Percentiles rank a stretch among this genome's conserved stretches.
Conservation (phyloP, 1,140 invertebrate genomes). For the Drosophila tsacasi region DNA sequence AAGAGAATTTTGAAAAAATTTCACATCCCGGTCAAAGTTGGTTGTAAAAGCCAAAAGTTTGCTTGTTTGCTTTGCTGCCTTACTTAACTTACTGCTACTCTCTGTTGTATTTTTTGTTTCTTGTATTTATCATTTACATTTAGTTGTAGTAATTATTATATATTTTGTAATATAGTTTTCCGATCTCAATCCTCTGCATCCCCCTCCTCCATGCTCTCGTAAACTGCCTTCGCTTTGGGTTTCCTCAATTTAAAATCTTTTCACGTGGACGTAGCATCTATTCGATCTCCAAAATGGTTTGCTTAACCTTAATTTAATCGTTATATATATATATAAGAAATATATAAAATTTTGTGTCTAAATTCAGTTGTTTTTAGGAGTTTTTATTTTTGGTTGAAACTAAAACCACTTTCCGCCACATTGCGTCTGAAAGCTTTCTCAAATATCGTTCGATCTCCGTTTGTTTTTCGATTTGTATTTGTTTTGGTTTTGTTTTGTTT, state of each 20-base stretch:
- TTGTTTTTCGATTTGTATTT: conserved; percentile 26
- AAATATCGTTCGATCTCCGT: conserved; percentile 32
- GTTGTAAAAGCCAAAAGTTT: conserved; percentile 81
- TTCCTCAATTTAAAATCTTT: conserved; percentile 66
- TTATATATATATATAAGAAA: conserved; percentile 67
- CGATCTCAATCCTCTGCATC: conserved; percentile 8
- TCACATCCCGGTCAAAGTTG: conserved; percentile 72
- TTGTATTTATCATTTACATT: conserved; percentile 71
- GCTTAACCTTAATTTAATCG: conserved; percentile 66
- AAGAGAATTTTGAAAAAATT: conserved; percentile 78
- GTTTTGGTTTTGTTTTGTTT: conserved; percentile 33
- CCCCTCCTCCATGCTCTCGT: conserved; percentile 17
- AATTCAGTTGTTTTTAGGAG: conserved; percentile 84
- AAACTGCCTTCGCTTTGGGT: conserved; percentile 51
- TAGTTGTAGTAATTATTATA: conserved; percentile 73
- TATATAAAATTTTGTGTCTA: conserved; percentile 82
- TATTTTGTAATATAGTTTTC: conserved; percentile 48
- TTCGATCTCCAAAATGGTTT: conserved; percentile 57
- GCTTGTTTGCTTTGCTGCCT: conserved; percentile 63
- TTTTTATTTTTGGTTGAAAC: conserved; percentile 54
- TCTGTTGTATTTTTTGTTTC: not conserved
- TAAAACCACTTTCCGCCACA: conserved; percentile 40
- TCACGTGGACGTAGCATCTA: conserved; percentile 60
- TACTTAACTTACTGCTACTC: conserved; percentile 70
- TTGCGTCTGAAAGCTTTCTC: conserved; percentile 25